These are phyloP conservation scores for Aphelenchoides fujianensis DNA, from an alignment of 1,140 invertebrate species.

Conservation along the genomic window DNA sequence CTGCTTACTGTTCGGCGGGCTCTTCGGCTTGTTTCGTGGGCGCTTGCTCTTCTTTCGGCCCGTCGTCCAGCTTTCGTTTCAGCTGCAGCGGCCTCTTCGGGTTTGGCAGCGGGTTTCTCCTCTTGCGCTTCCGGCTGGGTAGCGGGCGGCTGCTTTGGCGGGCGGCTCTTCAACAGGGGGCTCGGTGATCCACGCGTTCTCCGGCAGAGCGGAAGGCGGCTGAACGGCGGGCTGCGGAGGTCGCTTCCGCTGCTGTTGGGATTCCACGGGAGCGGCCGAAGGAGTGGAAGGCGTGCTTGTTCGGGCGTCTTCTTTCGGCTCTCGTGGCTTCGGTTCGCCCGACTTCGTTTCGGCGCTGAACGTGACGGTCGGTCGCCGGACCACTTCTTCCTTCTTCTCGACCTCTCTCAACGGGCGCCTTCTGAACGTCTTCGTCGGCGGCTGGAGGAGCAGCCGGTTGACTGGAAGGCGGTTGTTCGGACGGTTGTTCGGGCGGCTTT, in stretches of 20 bases:
- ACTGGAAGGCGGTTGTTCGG: neutral
- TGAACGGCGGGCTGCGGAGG: neutral
- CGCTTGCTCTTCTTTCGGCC: neutral
- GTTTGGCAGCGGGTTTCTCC: neutral
- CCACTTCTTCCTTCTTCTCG: too few relatives aligned
- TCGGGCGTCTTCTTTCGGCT: neutral
- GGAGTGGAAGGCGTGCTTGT: neutral
- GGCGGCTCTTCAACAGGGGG: too few relatives aligned
- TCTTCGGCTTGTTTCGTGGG: neutral
- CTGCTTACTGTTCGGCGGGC: too few relatives aligned
- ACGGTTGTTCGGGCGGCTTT: neutral
- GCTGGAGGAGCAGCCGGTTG: too few relatives aligned
- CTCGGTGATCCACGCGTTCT: slow-evolving; percentile 1
- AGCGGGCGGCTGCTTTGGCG: too few relatives aligned
- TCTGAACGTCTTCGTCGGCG: too few relatives aligned
- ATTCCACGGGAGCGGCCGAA: neutral
- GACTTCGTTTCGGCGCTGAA: too few relatives aligned
- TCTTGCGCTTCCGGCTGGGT: neutral
- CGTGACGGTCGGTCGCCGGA: too few relatives aligned
- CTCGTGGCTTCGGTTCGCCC: neutral
- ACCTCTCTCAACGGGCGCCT: too few relatives aligned
- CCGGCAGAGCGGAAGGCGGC: too few relatives aligned
- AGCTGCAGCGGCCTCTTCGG: neutral
- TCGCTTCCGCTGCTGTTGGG: neutral
- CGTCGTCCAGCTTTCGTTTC: neutral